phyloP scores from a whole-genome alignment of 2,888 invertebrate species.

The Thyatira batis region DNA sequence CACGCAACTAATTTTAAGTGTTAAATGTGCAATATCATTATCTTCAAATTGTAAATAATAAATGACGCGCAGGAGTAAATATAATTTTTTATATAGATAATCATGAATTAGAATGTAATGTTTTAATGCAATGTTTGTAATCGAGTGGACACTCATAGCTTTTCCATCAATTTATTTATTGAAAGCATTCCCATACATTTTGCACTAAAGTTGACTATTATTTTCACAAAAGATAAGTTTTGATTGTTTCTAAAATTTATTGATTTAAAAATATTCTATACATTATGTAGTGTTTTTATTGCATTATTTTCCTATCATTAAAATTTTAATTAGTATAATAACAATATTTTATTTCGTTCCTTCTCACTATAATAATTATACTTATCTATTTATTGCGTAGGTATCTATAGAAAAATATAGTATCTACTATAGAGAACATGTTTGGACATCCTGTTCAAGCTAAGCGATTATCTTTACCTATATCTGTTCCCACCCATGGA shows the following conservation, averaged over 20 bases:
- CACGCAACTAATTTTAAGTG: slow-evolving; percentile 74
- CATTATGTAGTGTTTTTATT: slow-evolving; percentile 72
- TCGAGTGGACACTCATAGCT: slow-evolving; percentile 50
- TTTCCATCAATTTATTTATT: slow-evolving; percentile 70
- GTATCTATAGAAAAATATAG: too few species aligned
- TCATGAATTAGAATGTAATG: slow-evolving; percentile 46
- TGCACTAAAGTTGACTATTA: slow-evolving; percentile 54
- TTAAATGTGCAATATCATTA: slow-evolving; percentile 76
- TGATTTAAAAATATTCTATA: slow-evolving; percentile 74
- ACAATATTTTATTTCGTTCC: slow-evolving; percentile 26
- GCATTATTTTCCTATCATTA: slow-evolving; percentile 79
- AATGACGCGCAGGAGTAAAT: slow-evolving; percentile 29
- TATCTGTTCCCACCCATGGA: too few species aligned
- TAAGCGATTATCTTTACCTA: too few species aligned
- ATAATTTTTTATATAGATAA: slow-evolving; percentile 42
- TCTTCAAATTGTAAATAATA: slow-evolving; percentile 66
- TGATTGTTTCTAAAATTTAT: slow-evolving; percentile 62
- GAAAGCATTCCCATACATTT: slow-evolving; percentile 70
- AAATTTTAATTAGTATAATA: slow-evolving; percentile 58
- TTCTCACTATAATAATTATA: slow-evolving; percentile 6
- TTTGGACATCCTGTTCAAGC: too few species aligned
- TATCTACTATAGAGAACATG: too few species aligned
- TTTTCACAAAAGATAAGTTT: slow-evolving; percentile 50
- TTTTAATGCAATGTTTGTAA: slow-evolving; percentile 47
- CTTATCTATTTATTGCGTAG: too few species aligned